A percentile compares a stretch with the other conserved stretches of the same genome.
phyloP scores from a whole-genome alignment of 2,888 invertebrate species.

The Anthrax anthrax region DNA sequence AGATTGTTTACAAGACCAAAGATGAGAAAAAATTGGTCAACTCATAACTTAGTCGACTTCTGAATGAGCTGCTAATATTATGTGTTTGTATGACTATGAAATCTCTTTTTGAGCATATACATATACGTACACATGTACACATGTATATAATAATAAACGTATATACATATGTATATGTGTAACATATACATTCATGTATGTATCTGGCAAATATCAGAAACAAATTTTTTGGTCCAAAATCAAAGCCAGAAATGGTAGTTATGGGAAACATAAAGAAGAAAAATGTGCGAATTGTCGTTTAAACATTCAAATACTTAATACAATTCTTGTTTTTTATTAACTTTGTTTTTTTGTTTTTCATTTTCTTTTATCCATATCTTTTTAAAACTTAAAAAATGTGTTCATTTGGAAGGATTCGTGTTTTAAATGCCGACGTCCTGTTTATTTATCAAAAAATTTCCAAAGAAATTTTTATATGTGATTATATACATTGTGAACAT shows the following conservation, averaged over 20 bases:
- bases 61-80: too few relatives aligned
- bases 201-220: too few relatives aligned
- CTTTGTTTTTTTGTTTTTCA: background rate
- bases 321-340: background rate
- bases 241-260: background rate
- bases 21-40: too few relatives aligned
- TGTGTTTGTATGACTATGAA: too few relatives aligned
- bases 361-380: too few relatives aligned
- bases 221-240: background rate
- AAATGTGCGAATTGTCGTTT: background rate
- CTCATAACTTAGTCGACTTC: too few relatives aligned
- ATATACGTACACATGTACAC: too few relatives aligned
- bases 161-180: too few relatives aligned
- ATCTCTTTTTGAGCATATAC: too few relatives aligned
- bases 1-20: background rate
- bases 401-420: conserved; percentile 5
- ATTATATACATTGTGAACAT: too few relatives aligned
- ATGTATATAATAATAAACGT: too few relatives aligned
- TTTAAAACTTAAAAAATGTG: background rate
- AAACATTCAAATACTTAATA: background rate
- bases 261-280: background rate
- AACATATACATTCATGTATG: too few relatives aligned
- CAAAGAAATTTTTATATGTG: background rate
- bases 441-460: background rate
- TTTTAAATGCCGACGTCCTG: background rate